These are phyloP conservation scores for Plagiodera versicolora DNA, from an alignment of 2,888 invertebrate species.

Conservation along the genomic window DNA sequence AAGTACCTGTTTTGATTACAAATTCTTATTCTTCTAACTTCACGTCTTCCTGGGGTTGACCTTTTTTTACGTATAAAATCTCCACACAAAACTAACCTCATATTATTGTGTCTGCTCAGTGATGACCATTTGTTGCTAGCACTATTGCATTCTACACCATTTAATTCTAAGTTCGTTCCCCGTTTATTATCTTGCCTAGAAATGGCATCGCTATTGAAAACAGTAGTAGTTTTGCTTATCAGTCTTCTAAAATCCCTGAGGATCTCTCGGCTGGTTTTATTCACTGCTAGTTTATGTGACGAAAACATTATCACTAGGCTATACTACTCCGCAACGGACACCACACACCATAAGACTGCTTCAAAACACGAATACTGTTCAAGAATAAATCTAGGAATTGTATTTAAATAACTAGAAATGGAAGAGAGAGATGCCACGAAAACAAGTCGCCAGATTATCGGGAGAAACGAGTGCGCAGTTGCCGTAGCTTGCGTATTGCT, in stretches of 20 bases:
- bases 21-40: neutral
- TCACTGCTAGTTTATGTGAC: conserved; percentile 35
- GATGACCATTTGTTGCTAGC: conserved; percentile 45
- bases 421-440: conserved; percentile 46
- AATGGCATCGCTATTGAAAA: conserved; percentile 64
- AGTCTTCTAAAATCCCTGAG: conserved; percentile 44
- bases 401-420: conserved; percentile 38
- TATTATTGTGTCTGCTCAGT: conserved; percentile 50
- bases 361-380: conserved; percentile 10
- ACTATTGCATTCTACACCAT: conserved; percentile 19
- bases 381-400: conserved; percentile 30
- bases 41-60: neutral
- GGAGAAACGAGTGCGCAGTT: neutral
- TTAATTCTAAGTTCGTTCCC: conserved; percentile 28
- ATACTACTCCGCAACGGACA: neutral
- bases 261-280: conserved; percentile 45
- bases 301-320: conserved; percentile 32
- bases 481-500: neutral
- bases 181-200: conserved; percentile 49
- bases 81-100: conserved; percentile 44
- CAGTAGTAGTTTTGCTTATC: conserved; percentile 65
- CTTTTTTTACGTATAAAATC: neutral
- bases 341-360: conserved; percentile 7
- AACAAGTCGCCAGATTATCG: conserved; percentile 43
- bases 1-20: too few species aligned